Base-by-base conservation (phyloP, 2,888 invertebrate genomes). In the Pyrrhia umbra region DNA sequence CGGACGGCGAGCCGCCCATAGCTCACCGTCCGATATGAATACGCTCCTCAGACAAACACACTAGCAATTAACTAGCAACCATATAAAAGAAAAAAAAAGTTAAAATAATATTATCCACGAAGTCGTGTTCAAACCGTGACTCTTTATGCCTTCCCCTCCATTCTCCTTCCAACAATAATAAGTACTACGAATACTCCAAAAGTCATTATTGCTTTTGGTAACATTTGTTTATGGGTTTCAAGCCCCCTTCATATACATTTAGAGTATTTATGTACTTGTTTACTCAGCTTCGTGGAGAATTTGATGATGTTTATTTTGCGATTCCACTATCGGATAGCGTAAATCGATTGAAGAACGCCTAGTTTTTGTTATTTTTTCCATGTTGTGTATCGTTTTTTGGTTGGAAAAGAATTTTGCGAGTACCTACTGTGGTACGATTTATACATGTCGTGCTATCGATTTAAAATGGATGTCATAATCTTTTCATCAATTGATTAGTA, bases 221-320 rank as follows among this genome's bases (percentile, higher is more conserved):
- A 62, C 56, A 42, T 16, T 73, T 64, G 39, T 73, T 56, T 78
- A 70, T 64, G 25, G 59, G 21, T 23, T 58, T 54, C 34, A 54
- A 55, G 20, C 55, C 40, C 37, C 43, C 20, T 45, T 25, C 25
- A 49, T 43, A 55, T 52, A 62, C 34, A 34, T 42, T 72, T 45
- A 45, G 10, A 21, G 40, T 72, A 68, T 75, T 79, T 65, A 75
- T 64, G 56, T 65, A 45, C 47, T 71, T 80, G 73, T 80, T 78
- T 67, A 73, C 76, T 70, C 27, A 10, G 18, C 18, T 59, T 21
- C 51, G 25, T 30, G 57, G 27, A 21, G 13, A 52, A 50, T 16
- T 72, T 68, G 49, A 69, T 62, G 56, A 64, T 67, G 45, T 75
- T 72, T 78, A 63, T 69, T 68, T 69, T 25, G 13, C 16, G 16